These are phyloP conservation scores for Podilymbus podiceps DNA, from an alignment of 2,113 vertebrate genomes.

Conservation along the genomic window DNA sequence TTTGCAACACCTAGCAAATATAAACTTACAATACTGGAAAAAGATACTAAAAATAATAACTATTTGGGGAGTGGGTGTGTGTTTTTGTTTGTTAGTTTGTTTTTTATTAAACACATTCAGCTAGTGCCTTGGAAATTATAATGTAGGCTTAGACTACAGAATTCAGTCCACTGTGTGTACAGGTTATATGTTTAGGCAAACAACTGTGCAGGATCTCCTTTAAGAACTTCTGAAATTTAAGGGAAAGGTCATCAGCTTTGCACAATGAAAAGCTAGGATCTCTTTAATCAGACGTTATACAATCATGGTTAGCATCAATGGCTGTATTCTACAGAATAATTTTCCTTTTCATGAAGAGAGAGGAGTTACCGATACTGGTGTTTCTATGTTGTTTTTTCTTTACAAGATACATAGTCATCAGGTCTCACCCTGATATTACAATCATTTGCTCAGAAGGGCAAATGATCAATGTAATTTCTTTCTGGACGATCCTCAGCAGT, in stretches of 20 bases:
- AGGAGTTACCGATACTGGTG: not conserved
- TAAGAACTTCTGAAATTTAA: not conserved
- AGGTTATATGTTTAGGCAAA: not conserved
- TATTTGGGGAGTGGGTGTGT: too few species aligned
- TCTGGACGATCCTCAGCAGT: not conserved
- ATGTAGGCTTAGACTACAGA: not conserved
- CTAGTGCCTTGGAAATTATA: not conserved
- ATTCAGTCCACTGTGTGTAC: not conserved
- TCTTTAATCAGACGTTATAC: not conserved
- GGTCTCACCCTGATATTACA: not conserved
- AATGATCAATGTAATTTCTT: not conserved
- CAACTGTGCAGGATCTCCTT: not conserved
- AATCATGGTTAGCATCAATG: not conserved
- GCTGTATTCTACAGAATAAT: not conserved
- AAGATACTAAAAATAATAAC: not conserved
- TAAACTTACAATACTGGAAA: not conserved
- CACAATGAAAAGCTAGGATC: not conserved
- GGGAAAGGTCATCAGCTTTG: not conserved
- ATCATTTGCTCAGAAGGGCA: not conserved
- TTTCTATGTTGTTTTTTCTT: not conserved
- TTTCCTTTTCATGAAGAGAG: not conserved
- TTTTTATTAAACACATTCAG: not conserved
- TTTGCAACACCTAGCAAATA: not conserved
- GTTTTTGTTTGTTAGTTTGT: too few species aligned
- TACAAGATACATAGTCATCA: not conserved